Evolutionary conservation across 92 coral and sea anemone species (phyloP).

Genomic region (Heteractis magnifica): DNA sequence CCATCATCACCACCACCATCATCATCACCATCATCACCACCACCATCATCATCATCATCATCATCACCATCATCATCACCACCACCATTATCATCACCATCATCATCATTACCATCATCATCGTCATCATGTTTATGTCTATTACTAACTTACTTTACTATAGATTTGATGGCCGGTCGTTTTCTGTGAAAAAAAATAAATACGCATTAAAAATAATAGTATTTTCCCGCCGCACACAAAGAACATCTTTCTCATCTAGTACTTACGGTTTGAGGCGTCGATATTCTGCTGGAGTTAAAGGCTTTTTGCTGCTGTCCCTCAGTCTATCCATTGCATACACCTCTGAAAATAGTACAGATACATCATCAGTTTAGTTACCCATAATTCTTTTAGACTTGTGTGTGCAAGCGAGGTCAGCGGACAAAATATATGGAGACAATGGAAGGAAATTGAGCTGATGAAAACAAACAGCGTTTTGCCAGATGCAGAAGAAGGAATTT

Average conservation of each 20-base stretch:
- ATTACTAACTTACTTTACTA: constrained; percentile 70
- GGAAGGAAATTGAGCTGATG: too few relatives aligned
- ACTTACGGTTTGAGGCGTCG: constrained; percentile 96
- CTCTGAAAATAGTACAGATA: constrained; percentile 47
- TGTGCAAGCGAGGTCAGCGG: background rate
- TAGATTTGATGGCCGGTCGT: constrained; percentile 91
- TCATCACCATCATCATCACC: background rate
- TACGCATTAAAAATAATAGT: background rate
- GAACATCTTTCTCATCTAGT: background rate
- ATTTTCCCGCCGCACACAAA: background rate
- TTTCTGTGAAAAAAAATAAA: constrained; percentile 49
- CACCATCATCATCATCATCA: background rate
- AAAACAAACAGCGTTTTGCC: too few relatives aligned
- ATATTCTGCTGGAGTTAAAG: constrained; percentile 94
- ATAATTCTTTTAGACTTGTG: background rate
- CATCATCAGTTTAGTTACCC: background rate
- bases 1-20: background rate
- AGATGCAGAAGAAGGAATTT: too few relatives aligned
- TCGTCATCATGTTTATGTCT: background rate
- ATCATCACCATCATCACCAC: background rate
- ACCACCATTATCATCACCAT: background rate
- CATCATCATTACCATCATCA: background rate
- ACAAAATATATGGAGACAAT: too few relatives aligned
- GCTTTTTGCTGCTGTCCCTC: constrained; percentile 75
- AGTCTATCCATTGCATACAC: constrained; percentile 92